Evolutionary conservation across 2,888 invertebrate species (phyloP), one percentile per base, ranked within the genome.

Genomic region (Nemapogon koenigi): DNA sequence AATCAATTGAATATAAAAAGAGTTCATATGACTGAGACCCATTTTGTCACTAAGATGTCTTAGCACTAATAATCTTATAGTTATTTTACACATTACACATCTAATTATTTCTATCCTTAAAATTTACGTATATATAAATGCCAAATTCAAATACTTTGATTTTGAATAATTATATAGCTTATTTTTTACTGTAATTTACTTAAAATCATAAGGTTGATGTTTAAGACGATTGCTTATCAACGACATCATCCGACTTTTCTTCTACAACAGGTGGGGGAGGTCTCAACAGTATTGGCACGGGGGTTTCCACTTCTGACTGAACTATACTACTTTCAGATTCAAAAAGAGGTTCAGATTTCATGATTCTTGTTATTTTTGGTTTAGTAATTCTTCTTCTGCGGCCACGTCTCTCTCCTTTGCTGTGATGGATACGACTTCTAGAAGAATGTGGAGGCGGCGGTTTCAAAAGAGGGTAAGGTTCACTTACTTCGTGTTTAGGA

Each of bases 381-480:
- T 64, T 72, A 19, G 51, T 58, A 2, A 60, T 39, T 7, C 69
- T 62, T 40, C 70, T 58, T 45, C 66, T 60, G 13, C 66, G 59
- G 29, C 49, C 53, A 36, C 57, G 53, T 41, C 61, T 65, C 18
- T 69, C 71, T 30, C 50, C 46, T 44, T 60, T 65, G 26, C 53
- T 52, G 38, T 53, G 54, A 22, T 47, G 49, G 27, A 51, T 51
- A 42, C 64, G 56, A 25, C 54, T 56, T 39, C 62, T 54, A 13
- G 55, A 43, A 3, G 45, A 49, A n/a, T 57, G 62, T 1, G 58
- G 61, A 3, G 75, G 69, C 28, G 80, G 79, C 19, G 79, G 79
- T 49, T 75, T 75, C 19, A 80, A 46, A 14, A 80, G 48, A 10
- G 73, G 76, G 44, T 78, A 72, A 2, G 79, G 80, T 42, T 71